A percentile compares a stretch with the other conserved stretches of the same genome.
Conservation (phyloP, 2,113 vertebrate species). For the Chionomys nivalis region DNA sequence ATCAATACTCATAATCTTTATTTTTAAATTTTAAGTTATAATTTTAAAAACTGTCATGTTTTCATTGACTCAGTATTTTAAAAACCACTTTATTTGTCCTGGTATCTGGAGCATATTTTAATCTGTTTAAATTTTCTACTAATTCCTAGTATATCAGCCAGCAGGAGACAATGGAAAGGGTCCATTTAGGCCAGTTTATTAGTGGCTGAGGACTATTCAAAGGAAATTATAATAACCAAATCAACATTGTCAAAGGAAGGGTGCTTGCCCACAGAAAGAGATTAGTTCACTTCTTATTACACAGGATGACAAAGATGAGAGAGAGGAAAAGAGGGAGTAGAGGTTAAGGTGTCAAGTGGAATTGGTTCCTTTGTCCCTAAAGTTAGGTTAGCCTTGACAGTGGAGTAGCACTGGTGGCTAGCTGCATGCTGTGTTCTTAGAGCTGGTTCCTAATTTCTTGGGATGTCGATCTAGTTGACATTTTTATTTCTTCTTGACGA, state of each 20-base stretch:
- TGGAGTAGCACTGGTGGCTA: background rate
- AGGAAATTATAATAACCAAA: background rate
- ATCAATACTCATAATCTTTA: background rate
- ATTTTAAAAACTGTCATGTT: background rate
- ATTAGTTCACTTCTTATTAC: background rate
- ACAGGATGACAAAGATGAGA: background rate
- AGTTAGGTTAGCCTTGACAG: background rate
- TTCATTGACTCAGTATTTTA: background rate
- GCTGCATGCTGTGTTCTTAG: background rate
- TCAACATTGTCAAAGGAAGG: background rate
- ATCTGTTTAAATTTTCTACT: conserved; percentile 9
- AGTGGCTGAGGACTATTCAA: background rate
- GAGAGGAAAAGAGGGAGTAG: background rate
- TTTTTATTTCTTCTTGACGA: background rate
- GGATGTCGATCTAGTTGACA: background rate
- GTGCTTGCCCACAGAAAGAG: background rate
- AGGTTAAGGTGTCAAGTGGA: background rate
- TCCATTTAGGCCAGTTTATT: background rate
- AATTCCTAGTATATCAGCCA: background rate
- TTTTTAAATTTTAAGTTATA: background rate
- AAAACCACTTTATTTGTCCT: background rate
- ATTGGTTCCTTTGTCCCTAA: background rate
- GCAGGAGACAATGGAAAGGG: background rate
- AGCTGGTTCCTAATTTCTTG: background rate
- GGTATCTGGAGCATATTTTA: background rate